Evolutionary conservation across 2,888 invertebrate species (phyloP), one percentile per base, ranked within the genome.

Genomic region (Dendrolimus pini): DNA sequence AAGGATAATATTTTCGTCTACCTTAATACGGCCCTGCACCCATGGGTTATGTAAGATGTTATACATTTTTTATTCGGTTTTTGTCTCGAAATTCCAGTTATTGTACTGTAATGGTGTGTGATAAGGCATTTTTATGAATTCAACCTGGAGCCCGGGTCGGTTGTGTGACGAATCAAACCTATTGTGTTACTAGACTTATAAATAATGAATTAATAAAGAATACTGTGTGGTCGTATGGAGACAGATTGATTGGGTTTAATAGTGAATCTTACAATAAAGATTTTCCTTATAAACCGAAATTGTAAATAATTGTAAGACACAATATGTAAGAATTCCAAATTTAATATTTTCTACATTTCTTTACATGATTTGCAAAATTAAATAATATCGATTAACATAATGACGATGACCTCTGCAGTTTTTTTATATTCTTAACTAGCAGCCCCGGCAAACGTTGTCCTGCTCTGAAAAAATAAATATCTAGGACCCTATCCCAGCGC

Each of bases 21-120:
- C 30, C 30, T 47, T 12, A 47, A 12, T 47, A 12, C 47, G 12
- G 47, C 47, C 47, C 47, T 47, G 47, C 12, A 9, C 9, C 47
- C 65, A 70, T 70, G 71, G 67, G 69, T 79, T 74, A 74, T 74
- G 70, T 76, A 71, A 74, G 66, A 70, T 68, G 54, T 59, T 52
- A 58, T 54, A 59, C 58, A 56, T 67, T 69, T 70, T 72, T 72
- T 71, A 66, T 62, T 65, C 57, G 58, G 53, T 64, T 73, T 74
- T 75, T 74, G 68, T 65, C 62, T 57, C 63, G 59, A 64, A 64
- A 73, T 72, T 72, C 74, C 76, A 65, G 71, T 77, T 80, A 78
- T 76, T 74, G 74, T 76, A 64, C 73, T 65, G 71, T 80, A 82
- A 82, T 80, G 73, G 76, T 73, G 78, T 77, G 77, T 78, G 75